Evolutionary conservation across 2,888 invertebrate species (phyloP).

Genomic region (Hypselothyrea guttata): DNA sequence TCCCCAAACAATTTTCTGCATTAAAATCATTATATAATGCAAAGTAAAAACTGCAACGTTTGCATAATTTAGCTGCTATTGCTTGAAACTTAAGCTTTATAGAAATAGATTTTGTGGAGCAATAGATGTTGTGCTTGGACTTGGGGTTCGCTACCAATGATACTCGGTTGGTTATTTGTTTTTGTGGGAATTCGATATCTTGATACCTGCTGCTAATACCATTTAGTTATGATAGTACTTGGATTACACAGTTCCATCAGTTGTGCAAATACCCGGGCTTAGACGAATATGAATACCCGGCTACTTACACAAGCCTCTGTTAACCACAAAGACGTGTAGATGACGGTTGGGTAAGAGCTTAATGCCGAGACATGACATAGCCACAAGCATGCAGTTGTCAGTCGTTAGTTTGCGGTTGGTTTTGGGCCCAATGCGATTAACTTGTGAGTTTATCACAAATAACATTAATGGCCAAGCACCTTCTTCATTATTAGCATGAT

Average conservation of each 20-base stretch:
- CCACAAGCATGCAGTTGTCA: conserved; percentile 58
- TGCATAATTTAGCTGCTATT: conserved; percentile 40
- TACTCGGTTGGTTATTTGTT: too few species aligned
- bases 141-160: too few species aligned
- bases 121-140: too few species aligned
- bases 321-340: conserved; percentile 56
- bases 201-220: too few species aligned
- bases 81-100: conserved; percentile 16
- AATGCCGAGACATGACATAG: conserved; percentile 25
- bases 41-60: conserved; percentile 40
- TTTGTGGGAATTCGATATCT: too few species aligned
- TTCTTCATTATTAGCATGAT: conserved; percentile 15
- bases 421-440: conserved; percentile 40
- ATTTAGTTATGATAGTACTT: too few species aligned
- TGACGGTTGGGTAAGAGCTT: conserved; percentile 56
- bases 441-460: conserved; percentile 51
- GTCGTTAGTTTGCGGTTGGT: conserved; percentile 44
- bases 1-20: not conserved
- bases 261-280: too few species aligned
- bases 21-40: conserved; percentile 31
- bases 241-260: too few species aligned
- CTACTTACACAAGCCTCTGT: conserved; percentile 23
- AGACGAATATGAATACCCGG: too few species aligned
- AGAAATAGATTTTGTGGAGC: not conserved
- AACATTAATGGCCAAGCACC: conserved; percentile 4